Evolutionary conservation across 2,888 invertebrate species (phyloP).

Genomic region (Tiliacea citrago): DNA sequence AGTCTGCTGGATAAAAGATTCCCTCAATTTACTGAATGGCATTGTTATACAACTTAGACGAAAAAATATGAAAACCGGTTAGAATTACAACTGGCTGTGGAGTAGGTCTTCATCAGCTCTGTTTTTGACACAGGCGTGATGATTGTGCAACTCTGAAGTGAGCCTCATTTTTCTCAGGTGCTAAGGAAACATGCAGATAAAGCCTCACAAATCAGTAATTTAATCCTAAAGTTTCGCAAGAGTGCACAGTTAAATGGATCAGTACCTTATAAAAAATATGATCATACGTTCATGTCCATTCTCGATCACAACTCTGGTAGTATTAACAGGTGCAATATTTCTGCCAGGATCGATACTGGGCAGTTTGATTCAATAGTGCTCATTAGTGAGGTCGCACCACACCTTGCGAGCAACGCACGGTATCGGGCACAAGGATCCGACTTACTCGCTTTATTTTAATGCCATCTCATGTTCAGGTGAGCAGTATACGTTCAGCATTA

Average conservation of each 20-base stretch:
- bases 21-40: not conserved
- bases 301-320: not conserved
- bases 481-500: constrained; percentile 1
- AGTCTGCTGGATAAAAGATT: not conserved
- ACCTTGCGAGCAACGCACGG: constrained; percentile 34
- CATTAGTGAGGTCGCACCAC: constrained; percentile 18
- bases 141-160: not conserved
- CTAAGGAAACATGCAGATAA: too few relatives aligned
- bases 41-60: not conserved
- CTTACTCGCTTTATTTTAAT: constrained; percentile 25
- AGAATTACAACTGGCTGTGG: not conserved
- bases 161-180: not conserved
- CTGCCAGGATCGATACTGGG: not conserved
- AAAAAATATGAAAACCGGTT: not conserved
- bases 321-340: not conserved
- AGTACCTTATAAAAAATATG: too few relatives aligned
- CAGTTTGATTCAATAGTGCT: not conserved
- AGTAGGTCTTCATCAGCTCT: not conserved
- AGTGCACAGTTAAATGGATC: too few relatives aligned
- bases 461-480: constrained; percentile 13
- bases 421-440: constrained; percentile 54
- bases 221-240: too few relatives aligned
- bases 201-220: too few relatives aligned
- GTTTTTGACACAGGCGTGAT: not conserved
- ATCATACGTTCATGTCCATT: too few relatives aligned